Conservation (phyloP, 1,140 invertebrate genomes). For the Nixonia krombeini region DNA sequence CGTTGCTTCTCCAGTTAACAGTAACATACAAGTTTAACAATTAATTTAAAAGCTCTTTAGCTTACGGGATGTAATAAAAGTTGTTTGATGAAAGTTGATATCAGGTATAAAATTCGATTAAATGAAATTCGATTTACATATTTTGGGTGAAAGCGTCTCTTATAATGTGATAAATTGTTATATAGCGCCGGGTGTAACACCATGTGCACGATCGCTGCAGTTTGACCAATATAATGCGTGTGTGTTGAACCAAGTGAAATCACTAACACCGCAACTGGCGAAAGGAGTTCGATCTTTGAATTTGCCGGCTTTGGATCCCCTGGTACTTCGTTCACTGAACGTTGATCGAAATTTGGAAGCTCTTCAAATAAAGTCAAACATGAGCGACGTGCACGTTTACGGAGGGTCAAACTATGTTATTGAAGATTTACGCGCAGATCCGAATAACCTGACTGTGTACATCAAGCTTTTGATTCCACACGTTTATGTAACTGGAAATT, state of each 20-base stretch:
- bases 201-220: constrained; percentile 50
- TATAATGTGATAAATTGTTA: not conserved
- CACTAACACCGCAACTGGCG: constrained; percentile 72
- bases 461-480: constrained; percentile 75
- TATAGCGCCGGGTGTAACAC: constrained; percentile 60
- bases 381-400: constrained; percentile 76
- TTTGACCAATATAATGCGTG: constrained; percentile 73
- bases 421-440: constrained; percentile 76
- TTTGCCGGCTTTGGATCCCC: constrained; percentile 77
- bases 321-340: constrained; percentile 75
- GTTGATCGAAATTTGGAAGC: constrained; percentile 78
- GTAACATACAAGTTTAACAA: no score
- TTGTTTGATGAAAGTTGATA: no score
- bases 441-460: constrained; percentile 75
- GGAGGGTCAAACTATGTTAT: constrained; percentile 76
- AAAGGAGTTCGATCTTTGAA: constrained; percentile 78
- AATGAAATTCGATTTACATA: no score
- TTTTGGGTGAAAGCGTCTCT: no score
- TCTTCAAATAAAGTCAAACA: constrained; percentile 76
- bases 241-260: constrained; percentile 73
- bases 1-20: no score
- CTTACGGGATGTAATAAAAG: no score
- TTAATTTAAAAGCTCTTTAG: no score
- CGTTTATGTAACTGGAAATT: constrained; percentile 75
- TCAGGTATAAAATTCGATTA: no score